phyloP scores from a whole-genome alignment of 2,888 invertebrate species.

The Hirtodrosophila duncani region DNA sequence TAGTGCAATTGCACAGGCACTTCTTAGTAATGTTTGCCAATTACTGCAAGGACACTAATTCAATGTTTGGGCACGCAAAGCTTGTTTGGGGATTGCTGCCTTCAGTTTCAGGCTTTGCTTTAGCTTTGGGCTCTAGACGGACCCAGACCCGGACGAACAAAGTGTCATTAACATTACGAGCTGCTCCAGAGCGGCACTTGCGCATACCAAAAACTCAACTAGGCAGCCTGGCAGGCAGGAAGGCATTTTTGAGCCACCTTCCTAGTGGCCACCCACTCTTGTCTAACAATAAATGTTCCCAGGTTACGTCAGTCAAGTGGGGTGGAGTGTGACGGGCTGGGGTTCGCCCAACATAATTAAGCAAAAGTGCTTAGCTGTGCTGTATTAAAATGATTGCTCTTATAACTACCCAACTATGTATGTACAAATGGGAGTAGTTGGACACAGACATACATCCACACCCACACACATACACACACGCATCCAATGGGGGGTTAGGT shows the following conservation, averaged over 20 bases:
- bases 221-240: slow-evolving; percentile 25
- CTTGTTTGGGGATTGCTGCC: no score
- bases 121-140: slow-evolving; percentile 33
- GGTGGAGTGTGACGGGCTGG: slow-evolving; percentile 24
- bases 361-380: slow-evolving; percentile 68
- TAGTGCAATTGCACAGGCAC: slow-evolving; percentile 2
- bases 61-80: slow-evolving; percentile 56
- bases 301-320: slow-evolving; percentile 58
- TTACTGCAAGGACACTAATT: slow-evolving; percentile 64
- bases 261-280: background rate
- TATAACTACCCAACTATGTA: slow-evolving; percentile 62
- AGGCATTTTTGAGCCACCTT: slow-evolving; percentile 43
- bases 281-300: slow-evolving; percentile 9
- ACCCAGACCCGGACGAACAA: slow-evolving; percentile 39
- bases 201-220: slow-evolving; percentile 13
- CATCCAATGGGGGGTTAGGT: background rate
- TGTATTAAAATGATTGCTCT: slow-evolving; percentile 69
- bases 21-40: slow-evolving; percentile 50
- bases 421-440: slow-evolving; percentile 11
- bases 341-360: slow-evolving; percentile 60
- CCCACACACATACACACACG: background rate
- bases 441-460: slow-evolving; percentile 11
- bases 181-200: slow-evolving; percentile 9
- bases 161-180: slow-evolving; percentile 65
- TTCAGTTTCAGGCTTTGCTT: slow-evolving; percentile 32